These are phyloP conservation scores for Pherbina coryleti DNA, from an alignment of 2,888 invertebrate species.

Conservation along the genomic window DNA sequence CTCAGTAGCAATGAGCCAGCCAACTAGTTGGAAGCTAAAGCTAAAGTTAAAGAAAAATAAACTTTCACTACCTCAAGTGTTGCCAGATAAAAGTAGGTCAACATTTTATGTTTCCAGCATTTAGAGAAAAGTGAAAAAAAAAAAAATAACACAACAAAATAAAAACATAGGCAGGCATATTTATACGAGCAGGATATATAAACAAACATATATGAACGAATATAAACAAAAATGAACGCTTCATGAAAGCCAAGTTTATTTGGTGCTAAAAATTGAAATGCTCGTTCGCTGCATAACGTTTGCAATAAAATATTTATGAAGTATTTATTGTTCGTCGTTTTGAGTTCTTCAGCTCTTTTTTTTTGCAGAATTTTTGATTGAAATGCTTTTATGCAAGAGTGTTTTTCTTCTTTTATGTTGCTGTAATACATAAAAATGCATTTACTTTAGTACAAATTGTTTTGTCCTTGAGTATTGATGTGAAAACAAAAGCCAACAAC, in stretches of 20 bases:
- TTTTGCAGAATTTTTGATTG: background rate
- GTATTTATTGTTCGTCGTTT: background rate
- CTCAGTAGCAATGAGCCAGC: background rate
- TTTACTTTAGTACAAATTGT: too few species aligned
- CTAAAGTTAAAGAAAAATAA: background rate
- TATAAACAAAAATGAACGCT: too few species aligned
- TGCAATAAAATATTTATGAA: conserved; percentile 1
- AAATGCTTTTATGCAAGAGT: background rate
- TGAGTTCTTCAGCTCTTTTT: background rate
- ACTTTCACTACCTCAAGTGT: background rate
- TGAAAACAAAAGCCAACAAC: too few species aligned
- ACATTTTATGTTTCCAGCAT: conserved; percentile 8
- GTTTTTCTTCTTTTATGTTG: too few species aligned
- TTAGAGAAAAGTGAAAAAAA: background rate
- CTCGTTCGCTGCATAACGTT: background rate
- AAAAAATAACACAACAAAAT: background rate
- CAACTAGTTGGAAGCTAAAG: background rate
- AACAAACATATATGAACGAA: background rate
- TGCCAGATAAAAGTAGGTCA: conserved; percentile 30
- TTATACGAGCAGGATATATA: background rate
- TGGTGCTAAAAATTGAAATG: background rate
- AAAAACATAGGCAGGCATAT: background rate
- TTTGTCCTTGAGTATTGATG: too few species aligned
- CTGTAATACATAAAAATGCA: too few species aligned
- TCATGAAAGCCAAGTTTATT: conserved; percentile 20